These are phyloP conservation scores for Clostera curtula DNA, from an alignment of 2,888 invertebrate genomes.

Conservation along the genomic window DNA sequence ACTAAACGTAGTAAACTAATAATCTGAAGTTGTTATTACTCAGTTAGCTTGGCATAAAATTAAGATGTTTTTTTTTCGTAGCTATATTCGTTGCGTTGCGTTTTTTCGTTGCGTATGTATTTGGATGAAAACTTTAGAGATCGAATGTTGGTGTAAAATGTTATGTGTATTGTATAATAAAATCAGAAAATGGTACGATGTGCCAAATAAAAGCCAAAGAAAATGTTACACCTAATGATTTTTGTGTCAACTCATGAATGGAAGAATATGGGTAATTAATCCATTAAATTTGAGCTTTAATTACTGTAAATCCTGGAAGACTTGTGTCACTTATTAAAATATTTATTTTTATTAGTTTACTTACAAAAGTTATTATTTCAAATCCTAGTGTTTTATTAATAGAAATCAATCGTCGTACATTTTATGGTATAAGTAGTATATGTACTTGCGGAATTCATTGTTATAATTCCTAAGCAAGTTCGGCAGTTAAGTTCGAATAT, in stretches of 20 bases:
- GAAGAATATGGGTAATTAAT: slow-evolving; percentile 44
- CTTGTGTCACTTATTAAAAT: slow-evolving; percentile 37
- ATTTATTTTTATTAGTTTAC: slow-evolving; percentile 30
- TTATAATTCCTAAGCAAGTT: slow-evolving; percentile 35
- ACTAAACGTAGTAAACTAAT: no score
- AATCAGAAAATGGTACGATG: slow-evolving; percentile 39
- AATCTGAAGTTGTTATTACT: no score
- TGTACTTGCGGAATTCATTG: slow-evolving; percentile 38
- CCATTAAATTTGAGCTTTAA: slow-evolving; percentile 71
- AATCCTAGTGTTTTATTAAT: slow-evolving; percentile 36
- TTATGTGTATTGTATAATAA: slow-evolving; percentile 37
- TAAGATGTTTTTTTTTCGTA: no score
- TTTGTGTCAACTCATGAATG: slow-evolving; percentile 45
- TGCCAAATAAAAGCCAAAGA: slow-evolving; percentile 49
- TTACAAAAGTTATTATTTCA: slow-evolving; percentile 24
- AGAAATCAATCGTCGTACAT: slow-evolving; percentile 38
- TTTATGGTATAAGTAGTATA: slow-evolving; percentile 23
- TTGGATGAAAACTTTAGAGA: slow-evolving; percentile 29
- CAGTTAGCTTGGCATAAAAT: no score
- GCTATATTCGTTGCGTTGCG: no score
- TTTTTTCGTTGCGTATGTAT: no score
- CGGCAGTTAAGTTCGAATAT: slow-evolving; percentile 30
- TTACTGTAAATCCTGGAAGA: slow-evolving; percentile 64
- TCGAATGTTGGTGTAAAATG: slow-evolving; percentile 39
- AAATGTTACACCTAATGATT: slow-evolving; percentile 42